A percentile compares a stretch with the other conserved stretches of the same genome.
Evolutionary conservation across 64 coral and sea anemone genomes (phyloP).

Genomic region (Stichodactyla helianthus): DNA sequence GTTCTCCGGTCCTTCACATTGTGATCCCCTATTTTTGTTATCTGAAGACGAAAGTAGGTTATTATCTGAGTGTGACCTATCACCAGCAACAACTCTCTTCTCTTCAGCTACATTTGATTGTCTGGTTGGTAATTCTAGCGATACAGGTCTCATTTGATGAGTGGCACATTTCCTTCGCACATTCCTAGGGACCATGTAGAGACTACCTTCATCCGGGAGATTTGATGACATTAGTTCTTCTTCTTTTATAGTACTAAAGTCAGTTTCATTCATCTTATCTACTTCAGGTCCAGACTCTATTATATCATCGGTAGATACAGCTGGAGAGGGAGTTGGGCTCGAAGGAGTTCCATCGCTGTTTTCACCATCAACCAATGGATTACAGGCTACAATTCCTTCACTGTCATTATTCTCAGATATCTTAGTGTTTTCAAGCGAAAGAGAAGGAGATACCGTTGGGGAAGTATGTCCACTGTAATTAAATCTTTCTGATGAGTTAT

Average conservation of each 20-base stretch:
- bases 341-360: neutral
- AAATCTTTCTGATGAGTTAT: neutral
- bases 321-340: neutral
- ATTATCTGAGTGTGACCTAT: conserved; percentile 30
- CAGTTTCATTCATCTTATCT: neutral
- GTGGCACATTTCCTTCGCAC: neutral
- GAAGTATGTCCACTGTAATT: neutral
- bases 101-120: neutral
- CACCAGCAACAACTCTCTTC: neutral
- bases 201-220: conserved; percentile 7
- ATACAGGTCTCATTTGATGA: conserved; percentile 12
- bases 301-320: neutral
- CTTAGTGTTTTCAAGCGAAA: neutral
- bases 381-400: neutral
- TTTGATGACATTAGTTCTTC: neutral
- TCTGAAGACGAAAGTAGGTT: neutral
- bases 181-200: neutral
- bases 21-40: neutral
- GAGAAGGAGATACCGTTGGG: neutral
- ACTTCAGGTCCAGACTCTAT: neutral
- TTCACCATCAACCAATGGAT: neutral
- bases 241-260: neutral
- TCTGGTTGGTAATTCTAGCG: conserved; percentile 3
- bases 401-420: neutral
- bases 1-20: neutral